Percentiles rank a stretch among this genome's conserved stretches.
Conservation (phyloP, 2,888 invertebrate species). For the Pyrrhosoma nymphula region DNA sequence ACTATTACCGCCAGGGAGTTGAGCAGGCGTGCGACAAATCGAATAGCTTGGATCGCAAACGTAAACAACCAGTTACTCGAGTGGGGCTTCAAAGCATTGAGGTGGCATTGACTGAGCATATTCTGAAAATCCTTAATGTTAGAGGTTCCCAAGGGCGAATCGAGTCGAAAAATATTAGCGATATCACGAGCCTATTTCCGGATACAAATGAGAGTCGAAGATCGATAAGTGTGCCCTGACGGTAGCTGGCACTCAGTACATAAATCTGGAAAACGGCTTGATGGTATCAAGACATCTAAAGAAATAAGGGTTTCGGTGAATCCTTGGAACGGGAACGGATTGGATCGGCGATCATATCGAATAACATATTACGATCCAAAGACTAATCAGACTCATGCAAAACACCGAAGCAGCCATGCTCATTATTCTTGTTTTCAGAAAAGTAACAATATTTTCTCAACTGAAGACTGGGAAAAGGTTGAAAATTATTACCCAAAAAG, state of each 20-base stretch:
- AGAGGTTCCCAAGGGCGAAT: neutral
- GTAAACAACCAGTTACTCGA: neutral
- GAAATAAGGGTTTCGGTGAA: neutral
- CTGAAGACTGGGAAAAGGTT: no score
- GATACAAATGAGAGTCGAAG: neutral
- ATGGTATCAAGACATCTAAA: neutral
- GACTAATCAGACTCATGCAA: no score
- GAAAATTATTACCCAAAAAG: no score
- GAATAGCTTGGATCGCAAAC: neutral
- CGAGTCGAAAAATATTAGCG: neutral
- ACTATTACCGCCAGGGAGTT: neutral
- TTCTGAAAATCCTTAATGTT: neutral
- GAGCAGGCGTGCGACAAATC: neutral
- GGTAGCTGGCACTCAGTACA: slow-evolving; percentile 49
- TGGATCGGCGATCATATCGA: neutral
- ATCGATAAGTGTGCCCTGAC: slow-evolving; percentile 43
- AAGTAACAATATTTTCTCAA: no score
- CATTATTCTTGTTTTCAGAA: no score
- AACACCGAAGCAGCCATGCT: no score
- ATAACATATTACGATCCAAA: no score
- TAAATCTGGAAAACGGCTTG: slow-evolving; percentile 24
- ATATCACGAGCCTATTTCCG: neutral
- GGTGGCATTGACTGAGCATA: neutral
- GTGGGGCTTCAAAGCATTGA: neutral
- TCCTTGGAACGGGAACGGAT: neutral